Evolutionary conservation across 1,140 invertebrate genomes (phyloP).

Genomic region (Drosophila melanica): DNA sequence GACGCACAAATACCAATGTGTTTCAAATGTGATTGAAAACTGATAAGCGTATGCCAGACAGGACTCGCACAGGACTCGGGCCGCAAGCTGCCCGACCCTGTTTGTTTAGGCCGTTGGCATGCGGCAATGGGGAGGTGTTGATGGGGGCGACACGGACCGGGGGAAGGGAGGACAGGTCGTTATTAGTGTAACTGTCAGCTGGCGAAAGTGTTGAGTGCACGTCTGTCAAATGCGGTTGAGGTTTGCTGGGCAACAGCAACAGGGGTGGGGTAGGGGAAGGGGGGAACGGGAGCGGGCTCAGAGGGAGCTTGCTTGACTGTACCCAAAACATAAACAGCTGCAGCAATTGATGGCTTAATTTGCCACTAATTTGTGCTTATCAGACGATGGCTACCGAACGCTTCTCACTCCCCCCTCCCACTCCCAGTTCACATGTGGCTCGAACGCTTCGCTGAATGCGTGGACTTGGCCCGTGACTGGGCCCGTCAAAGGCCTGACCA

Average conservation of each 20-base stretch:
- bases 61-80: slow-evolving; percentile 19
- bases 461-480: slow-evolving; percentile 11
- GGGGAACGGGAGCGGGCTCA: not conserved
- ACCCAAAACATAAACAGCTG: slow-evolving; percentile 52
- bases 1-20: slow-evolving; percentile 67
- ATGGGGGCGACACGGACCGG: not conserved
- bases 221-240: slow-evolving; percentile 71
- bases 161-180: slow-evolving; percentile 25
- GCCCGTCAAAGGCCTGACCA: slow-evolving; percentile 5
- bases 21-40: slow-evolving; percentile 80
- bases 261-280: too few relatives aligned
- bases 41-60: slow-evolving; percentile 63
- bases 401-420: not conserved
- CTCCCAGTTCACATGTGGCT: slow-evolving; percentile 39
- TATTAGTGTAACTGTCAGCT: slow-evolving; percentile 79
- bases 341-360: slow-evolving; percentile 73
- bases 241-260: slow-evolving; percentile 6
- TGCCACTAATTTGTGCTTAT: slow-evolving; percentile 80
- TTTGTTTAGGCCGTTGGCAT: slow-evolving; percentile 35
- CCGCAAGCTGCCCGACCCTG: slow-evolving; percentile 34
- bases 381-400: not conserved
- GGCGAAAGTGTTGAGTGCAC: slow-evolving; percentile 76
- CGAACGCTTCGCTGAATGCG: slow-evolving; percentile 42
- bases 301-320: slow-evolving; percentile 12
- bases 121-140: not conserved